Evolutionary conservation across 2,797 vertebrate species (phyloP), one percentile per base, ranked within the genome.

Genomic region (Eremophila alpestris): DNA sequence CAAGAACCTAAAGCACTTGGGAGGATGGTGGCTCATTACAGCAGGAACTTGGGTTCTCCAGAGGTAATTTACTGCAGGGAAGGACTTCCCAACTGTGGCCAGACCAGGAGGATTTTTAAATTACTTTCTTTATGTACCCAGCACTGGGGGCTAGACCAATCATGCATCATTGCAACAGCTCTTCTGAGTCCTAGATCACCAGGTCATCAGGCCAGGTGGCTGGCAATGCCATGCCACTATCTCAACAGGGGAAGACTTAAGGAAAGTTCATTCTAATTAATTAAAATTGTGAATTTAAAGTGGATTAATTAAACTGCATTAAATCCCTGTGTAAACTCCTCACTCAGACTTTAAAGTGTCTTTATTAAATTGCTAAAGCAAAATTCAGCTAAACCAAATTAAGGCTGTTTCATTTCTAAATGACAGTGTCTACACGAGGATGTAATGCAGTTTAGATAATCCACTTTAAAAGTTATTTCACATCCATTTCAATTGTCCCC

Each of bases 251-350:
- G 36, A 88, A 90, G 40, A 40, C 87, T 91, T 65, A 41, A 62
- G 63, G 52, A 48, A 94, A 91, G 93, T 93, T 90, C 83, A 65
- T 63, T 36, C 73, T 82, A 83, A 94, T 94, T 90, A 86, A 96
- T 79, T 90, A 91, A 88, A 95, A 91, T 30, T 81, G 55, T 79
- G 90, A 94, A 88, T 93, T 94, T 93, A 83, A 94, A 94, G 90
- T 88, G 91, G 85, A 94, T 91, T 96, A 95, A 96, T 96, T 96
- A 94, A 94, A 94, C 87, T 52, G 83, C 76, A 93, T 90, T 83
- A 94, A 96, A 93, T 68, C 80, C 74, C 67, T 27, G 29, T 83
- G 94, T 96, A 93, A 94, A 96, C 91, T 94, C 83, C 85, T 96
- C 59, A 10, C 67, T 93, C 83, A 63, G 94, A 90, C 83, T 95